Percentiles rank a stretch among this genome's conserved stretches.
Evolutionary conservation across 2,113 vertebrate genomes (phyloP).

Genomic region (Platanista minor): DNA sequence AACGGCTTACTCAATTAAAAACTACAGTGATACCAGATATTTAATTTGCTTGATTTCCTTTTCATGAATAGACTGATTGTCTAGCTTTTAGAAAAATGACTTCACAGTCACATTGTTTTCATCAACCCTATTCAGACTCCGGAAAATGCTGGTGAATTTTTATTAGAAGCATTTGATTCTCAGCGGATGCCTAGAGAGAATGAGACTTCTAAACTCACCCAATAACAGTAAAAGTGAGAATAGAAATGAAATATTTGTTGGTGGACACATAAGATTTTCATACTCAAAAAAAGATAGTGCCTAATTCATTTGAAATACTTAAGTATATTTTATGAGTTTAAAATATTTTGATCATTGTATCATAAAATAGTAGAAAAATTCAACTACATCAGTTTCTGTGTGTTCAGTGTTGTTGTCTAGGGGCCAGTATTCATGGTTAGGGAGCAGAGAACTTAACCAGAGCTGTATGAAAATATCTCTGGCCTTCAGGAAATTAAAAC

Average conservation of each 20-base stretch:
- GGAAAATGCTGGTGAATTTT: neutral
- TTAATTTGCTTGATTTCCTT: neutral
- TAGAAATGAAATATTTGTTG: neutral
- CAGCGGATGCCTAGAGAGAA: neutral
- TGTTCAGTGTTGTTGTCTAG: neutral
- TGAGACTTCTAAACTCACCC: neutral
- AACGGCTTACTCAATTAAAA: neutral
- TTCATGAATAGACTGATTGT: neutral
- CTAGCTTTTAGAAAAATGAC: neutral
- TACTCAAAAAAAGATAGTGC: neutral
- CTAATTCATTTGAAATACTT: neutral
- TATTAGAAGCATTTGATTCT: neutral
- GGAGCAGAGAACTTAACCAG: neutral
- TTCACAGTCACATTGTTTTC: neutral
- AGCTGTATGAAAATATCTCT: neutral
- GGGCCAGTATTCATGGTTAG: neutral
- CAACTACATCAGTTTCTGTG: neutral
- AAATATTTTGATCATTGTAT: neutral
- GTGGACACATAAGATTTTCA: neutral
- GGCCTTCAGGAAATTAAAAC: neutral
- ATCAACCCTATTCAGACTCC: neutral
- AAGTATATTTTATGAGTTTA: neutral
- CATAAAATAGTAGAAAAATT: neutral
- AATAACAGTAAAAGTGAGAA: neutral
- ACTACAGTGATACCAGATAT: neutral